Evolutionary conservation across 2,797 vertebrate species (phyloP).

Genomic region (Halcyon smyrnensis): DNA sequence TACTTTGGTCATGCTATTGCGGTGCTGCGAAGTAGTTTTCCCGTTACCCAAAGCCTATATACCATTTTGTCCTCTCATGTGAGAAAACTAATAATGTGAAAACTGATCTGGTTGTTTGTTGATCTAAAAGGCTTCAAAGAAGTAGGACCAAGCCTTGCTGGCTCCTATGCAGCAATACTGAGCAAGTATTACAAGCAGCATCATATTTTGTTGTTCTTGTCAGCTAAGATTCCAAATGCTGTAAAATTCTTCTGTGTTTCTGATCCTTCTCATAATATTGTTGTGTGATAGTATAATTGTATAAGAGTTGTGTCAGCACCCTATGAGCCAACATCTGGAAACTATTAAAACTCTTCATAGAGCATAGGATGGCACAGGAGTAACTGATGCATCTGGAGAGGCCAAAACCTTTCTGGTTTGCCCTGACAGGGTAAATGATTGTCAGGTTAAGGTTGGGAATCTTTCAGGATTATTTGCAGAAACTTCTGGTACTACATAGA

Average conservation of each 20-base stretch:
- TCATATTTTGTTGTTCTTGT: not conserved
- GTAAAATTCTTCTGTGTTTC: not conserved
- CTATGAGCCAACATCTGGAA: not conserved
- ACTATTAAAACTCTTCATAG: not conserved
- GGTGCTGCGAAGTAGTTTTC: not conserved
- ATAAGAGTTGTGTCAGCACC: not conserved
- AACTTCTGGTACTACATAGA: accelerated
- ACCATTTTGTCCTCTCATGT: not conserved
- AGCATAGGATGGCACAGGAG: not conserved
- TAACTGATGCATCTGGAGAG: not conserved
- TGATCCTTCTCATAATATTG: not conserved
- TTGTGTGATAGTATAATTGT: not conserved
- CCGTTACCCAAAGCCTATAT: not conserved
- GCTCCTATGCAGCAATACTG: not conserved
- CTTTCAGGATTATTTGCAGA: not conserved
- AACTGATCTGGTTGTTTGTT: not conserved
- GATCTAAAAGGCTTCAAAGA: not conserved
- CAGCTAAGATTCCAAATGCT: not conserved
- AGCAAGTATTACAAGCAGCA: not conserved
- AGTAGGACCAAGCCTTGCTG: not conserved
- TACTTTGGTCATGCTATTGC: accelerated
- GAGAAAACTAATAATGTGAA: not conserved
- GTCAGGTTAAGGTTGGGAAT: not conserved
- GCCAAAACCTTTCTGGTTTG: not conserved
- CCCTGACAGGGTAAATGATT: not conserved